Evolutionary conservation across 2,797 vertebrate genomes (phyloP).

Genomic region (Pseudomugil tenellus): DNA sequence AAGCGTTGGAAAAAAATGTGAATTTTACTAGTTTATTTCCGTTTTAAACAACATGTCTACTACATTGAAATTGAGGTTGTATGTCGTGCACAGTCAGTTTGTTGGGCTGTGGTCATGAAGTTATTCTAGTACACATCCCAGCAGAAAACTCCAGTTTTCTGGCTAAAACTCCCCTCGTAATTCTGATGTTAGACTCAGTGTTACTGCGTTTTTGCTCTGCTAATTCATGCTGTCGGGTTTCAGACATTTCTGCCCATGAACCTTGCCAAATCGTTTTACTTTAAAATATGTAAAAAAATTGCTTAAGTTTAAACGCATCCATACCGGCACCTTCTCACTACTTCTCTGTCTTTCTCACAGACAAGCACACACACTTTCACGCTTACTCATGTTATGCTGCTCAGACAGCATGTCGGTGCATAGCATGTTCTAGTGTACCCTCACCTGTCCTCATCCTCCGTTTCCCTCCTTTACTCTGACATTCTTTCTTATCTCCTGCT

Average conservation of each 20-base stretch:
- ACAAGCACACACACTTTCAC: neutral
- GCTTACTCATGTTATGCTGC: constrained; percentile 24
- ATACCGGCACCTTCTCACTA: neutral
- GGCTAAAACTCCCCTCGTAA: neutral
- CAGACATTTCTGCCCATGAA: too few species aligned
- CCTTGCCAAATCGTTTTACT: too few species aligned
- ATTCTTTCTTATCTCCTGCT: constrained; percentile 55
- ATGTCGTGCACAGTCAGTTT: too few species aligned
- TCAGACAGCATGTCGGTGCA: constrained; percentile 44
- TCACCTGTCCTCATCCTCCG: constrained; percentile 51
- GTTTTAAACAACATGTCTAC: too few species aligned
- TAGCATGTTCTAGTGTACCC: constrained; percentile 46
- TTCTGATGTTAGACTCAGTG: neutral
- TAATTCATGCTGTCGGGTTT: too few species aligned
- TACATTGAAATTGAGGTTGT: too few species aligned
- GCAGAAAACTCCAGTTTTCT: too few species aligned
- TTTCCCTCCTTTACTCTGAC: constrained; percentile 36
- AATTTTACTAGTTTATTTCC: too few species aligned
- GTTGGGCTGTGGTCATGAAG: neutral
- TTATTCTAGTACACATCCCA: too few species aligned
- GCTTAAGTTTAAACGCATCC: constrained; percentile 9
- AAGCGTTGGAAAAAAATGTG: too few species aligned
- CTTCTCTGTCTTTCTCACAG: neutral
- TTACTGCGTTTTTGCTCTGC: too few species aligned
- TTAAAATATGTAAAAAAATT: constrained; percentile 1